These are phyloP conservation scores for Gari tellinella DNA, from an alignment of 2,888 invertebrate species.

Conservation along the genomic window DNA sequence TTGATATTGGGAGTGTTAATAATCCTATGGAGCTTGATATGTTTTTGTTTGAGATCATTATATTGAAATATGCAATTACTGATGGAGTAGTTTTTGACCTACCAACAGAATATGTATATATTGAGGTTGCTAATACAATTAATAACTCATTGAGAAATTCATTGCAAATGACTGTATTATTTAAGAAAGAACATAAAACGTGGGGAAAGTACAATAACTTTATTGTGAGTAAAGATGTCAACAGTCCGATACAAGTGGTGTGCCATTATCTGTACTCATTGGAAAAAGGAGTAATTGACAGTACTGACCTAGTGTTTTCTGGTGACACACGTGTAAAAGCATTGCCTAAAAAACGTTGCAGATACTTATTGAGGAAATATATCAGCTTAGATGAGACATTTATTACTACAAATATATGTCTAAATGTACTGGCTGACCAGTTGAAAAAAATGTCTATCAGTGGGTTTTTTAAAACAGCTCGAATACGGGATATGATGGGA, in stretches of 20 bases:
- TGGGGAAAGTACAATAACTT: conserved; percentile 50
- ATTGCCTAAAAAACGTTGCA: conserved; percentile 24
- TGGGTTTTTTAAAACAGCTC: conserved; percentile 36
- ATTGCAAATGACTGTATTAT: conserved; percentile 38
- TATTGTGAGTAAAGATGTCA: conserved; percentile 37
- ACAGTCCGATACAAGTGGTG: conserved; percentile 60
- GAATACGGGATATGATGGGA: conserved; percentile 8
- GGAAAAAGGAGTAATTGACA: conserved; percentile 30
- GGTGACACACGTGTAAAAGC: conserved; percentile 14
- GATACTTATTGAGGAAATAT: conserved; percentile 27
- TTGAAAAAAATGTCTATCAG: conserved; percentile 58
- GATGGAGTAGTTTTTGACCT: conserved; percentile 24
- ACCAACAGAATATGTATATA: conserved; percentile 29
- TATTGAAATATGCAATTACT: conserved; percentile 29
- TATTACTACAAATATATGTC: conserved; percentile 39
- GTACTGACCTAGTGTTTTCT: conserved; percentile 40
- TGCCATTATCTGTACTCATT: conserved; percentile 43
- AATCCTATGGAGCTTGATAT: conserved; percentile 43
- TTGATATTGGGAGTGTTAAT: conserved; percentile 46
- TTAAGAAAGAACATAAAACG: conserved; percentile 25
- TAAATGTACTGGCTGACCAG: conserved; percentile 58
- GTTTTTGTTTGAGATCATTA: conserved; percentile 55
- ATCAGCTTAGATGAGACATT: conserved; percentile 43
- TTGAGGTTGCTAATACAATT: conserved; percentile 61
- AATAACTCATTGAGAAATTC: conserved; percentile 42